Evolutionary conservation across 2,797 vertebrate species (phyloP).

Genomic region (Myripristis murdjan): DNA sequence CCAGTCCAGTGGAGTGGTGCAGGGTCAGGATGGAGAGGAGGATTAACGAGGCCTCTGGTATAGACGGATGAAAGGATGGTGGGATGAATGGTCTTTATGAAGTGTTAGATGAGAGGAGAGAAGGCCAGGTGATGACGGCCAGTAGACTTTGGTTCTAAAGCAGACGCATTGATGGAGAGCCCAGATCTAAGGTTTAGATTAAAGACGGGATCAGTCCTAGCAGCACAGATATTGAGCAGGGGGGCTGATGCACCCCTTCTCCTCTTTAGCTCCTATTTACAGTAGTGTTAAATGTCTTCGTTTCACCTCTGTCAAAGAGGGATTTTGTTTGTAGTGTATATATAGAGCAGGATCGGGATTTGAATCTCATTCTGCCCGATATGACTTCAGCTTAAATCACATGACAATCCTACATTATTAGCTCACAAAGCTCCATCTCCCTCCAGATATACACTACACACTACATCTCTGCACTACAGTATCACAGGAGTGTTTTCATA

Average conservation of each 20-base stretch:
- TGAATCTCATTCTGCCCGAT: background rate
- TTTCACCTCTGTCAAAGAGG: background rate
- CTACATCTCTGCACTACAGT: no score
- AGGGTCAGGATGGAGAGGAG: slow-evolving; percentile 79
- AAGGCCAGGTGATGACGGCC: slow-evolving; percentile 77
- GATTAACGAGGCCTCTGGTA: slow-evolving; percentile 82
- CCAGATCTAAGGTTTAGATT: slow-evolving; percentile 74
- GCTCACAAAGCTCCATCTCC: no score
- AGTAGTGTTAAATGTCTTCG: slow-evolving; percentile 33
- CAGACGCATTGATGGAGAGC: slow-evolving; percentile 61
- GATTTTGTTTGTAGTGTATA: background rate
- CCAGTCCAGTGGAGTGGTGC: slow-evolving; percentile 78
- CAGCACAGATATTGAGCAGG: slow-evolving; percentile 37
- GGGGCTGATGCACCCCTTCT: slow-evolving; percentile 27
- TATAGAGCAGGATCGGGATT: background rate
- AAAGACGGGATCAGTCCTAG: slow-evolving; percentile 64
- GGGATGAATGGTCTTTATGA: slow-evolving; percentile 84
- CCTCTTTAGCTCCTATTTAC: slow-evolving; percentile 39
- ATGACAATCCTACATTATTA: no score
- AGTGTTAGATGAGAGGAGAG: slow-evolving; percentile 77
- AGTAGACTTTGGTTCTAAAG: slow-evolving; percentile 67
- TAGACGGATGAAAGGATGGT: slow-evolving; percentile 80
- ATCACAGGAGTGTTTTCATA: no score
- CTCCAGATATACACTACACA: no score
- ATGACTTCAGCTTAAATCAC: no score